Conservation (phyloP, 1,140 invertebrate genomes). For the Trigoniulus corallinus region DNA sequence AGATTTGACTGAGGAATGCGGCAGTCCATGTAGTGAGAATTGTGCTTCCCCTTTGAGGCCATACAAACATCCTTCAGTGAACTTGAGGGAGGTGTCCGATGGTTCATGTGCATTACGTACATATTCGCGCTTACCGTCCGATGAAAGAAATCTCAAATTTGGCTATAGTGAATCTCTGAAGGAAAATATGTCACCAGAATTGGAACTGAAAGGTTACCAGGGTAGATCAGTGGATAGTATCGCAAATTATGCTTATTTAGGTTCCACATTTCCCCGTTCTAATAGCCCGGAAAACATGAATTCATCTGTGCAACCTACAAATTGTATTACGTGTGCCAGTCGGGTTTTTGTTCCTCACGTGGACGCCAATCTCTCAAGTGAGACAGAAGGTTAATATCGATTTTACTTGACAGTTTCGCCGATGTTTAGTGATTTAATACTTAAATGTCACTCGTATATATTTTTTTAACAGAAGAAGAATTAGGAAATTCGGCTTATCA, state of each 20-base stretch:
- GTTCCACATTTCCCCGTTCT: neutral
- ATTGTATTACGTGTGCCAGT: neutral
- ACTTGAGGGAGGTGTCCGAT: neutral
- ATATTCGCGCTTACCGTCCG: neutral
- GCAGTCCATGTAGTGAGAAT: no score
- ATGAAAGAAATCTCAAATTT: neutral
- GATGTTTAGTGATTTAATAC: neutral
- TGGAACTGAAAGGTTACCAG: neutral
- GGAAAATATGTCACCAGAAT: neutral
- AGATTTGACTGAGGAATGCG: no score
- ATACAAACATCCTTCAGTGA: no score
- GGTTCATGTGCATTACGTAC: neutral
- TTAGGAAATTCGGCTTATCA: conserved; percentile 42
- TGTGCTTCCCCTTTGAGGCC: no score
- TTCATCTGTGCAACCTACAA: neutral
- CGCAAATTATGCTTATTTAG: neutral
- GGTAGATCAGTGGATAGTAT: neutral
- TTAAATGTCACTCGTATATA: neutral
- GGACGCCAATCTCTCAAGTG: neutral
- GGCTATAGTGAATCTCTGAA: neutral
- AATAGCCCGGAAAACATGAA: no score
- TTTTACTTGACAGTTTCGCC: neutral
- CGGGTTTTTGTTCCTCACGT: neutral
- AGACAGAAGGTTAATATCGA: neutral
- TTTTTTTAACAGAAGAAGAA: conserved; percentile 38